phyloP scores from a whole-genome alignment of 2,113 vertebrate genomes.

The Egretta garzetta region DNA sequence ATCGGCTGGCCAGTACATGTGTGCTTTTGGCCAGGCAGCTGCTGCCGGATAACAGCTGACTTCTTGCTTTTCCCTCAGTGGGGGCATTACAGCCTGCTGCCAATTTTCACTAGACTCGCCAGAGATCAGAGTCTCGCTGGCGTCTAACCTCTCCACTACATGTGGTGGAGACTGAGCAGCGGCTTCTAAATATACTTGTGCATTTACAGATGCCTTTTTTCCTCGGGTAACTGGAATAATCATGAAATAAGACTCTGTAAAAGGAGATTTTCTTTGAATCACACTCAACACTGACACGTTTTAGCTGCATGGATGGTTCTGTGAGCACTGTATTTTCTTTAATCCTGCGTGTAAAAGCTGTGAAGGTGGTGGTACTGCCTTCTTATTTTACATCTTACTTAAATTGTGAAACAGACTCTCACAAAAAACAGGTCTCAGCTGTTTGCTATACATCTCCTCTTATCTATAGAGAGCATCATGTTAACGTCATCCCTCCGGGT shows the following conservation, averaged over 20 bases:
- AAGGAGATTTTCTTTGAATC: not conserved
- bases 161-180: not conserved
- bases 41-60: constrained; percentile 52
- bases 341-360: not conserved
- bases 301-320: not conserved
- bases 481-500: not conserved
- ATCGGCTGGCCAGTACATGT: not conserved
- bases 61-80: constrained; percentile 26
- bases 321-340: not conserved
- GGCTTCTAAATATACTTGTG: not conserved
- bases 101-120: not conserved
- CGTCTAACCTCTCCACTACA: not conserved
- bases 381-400: not conserved
- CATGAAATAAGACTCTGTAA: not conserved
- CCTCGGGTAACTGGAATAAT: not conserved
- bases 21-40: constrained; percentile 55
- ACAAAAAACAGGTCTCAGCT: not conserved
- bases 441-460: not conserved
- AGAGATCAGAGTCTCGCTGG: not conserved
- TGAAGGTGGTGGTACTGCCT: not conserved
- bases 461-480: not conserved
- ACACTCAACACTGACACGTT: not conserved
- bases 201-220: not conserved
- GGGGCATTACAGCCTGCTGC: constrained; percentile 41
- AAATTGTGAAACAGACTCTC: not conserved